phyloP scores from a whole-genome alignment of 2,888 invertebrate species.

The Volucella inflata region DNA sequence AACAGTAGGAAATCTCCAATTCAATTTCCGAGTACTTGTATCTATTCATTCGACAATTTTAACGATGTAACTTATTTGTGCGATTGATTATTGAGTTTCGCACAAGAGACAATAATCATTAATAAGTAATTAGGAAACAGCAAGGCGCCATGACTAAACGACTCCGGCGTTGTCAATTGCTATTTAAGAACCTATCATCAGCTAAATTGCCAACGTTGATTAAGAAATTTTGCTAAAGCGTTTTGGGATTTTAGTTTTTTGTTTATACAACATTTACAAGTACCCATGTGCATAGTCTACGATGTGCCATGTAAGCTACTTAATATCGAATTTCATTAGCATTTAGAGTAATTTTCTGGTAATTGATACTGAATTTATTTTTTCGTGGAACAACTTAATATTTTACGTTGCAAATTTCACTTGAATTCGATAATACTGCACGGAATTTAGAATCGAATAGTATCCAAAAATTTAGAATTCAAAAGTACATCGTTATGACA shows the following conservation, averaged over 20 bases:
- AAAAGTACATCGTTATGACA: too few relatives aligned
- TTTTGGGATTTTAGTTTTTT: not conserved
- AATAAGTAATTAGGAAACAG: conserved; percentile 48
- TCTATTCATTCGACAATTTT: not conserved
- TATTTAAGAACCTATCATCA: conserved; percentile 23
- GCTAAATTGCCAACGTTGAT: conserved; percentile 31
- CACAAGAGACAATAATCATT: conserved; percentile 31
- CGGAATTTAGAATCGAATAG: not conserved
- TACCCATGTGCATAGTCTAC: not conserved
- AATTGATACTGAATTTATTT: conserved; percentile 43
- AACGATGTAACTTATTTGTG: conserved; percentile 36
- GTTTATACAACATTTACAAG: too few relatives aligned
- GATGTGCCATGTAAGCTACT: conserved; percentile 16
- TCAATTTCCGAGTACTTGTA: not conserved
- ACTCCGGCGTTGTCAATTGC: not conserved
- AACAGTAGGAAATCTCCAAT: not conserved
- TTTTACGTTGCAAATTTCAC: not conserved
- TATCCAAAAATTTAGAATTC: too few relatives aligned
- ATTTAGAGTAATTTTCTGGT: conserved; percentile 10
- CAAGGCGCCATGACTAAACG: conserved; percentile 32
- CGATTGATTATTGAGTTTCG: conserved; percentile 52
- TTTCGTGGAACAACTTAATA: not conserved
- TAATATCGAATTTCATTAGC: conserved; percentile 28
- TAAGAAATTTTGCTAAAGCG: conserved; percentile 34
- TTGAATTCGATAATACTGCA: not conserved